Evolutionary conservation across 2,113 vertebrate species (phyloP), one percentile per base, ranked within the genome.

Genomic region (Pan paniscus): DNA sequence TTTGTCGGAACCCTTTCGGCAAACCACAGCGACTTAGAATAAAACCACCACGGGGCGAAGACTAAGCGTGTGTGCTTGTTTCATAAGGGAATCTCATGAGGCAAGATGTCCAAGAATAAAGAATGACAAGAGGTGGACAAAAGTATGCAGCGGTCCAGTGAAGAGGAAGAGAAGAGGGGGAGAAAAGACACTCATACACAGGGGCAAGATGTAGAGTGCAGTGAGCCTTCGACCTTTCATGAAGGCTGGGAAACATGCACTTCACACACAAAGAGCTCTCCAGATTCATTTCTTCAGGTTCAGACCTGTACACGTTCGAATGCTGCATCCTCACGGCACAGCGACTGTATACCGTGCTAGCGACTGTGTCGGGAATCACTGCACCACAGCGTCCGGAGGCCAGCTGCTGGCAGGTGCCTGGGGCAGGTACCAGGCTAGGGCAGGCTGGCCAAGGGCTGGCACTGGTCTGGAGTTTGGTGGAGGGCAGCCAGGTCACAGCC

Each of bases 291-390:
- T 40, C 35, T 68, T 12, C 0, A 10, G 25, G 57, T 3, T 2
- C 38, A 52, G 78, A 57, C 40, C 59, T 8, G 55, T 2, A n/a
- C 3, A 0, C 0, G 0, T 22, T 55, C 82, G 16, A 16, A 25
- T 0, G 16, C 1, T 6, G 83, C 0, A 4, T 48, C 46, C 46
- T 38, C 8, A 23, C 1, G 0, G 25, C 2, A 0, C 10, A 25
- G 35, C n/a, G 11, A 40, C 70, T 2, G 12, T 2, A 14, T 1
- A 4, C 43, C 3, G 3, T 64, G 61, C 61, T 64, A 30, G 61
- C 1, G 57, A 30, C 50, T 2, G 12, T 22, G 32, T 78, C 5
- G 10, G 82, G 13, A 17, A 50, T 2, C 14, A 3, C 68, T 9
- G 3, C 7, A 2, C 4, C 16, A 7, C 14, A 27, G 52, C 38